Evolutionary conservation across 2,797 vertebrate genomes (phyloP).

Genomic region (Cyclopterus lumpus): DNA sequence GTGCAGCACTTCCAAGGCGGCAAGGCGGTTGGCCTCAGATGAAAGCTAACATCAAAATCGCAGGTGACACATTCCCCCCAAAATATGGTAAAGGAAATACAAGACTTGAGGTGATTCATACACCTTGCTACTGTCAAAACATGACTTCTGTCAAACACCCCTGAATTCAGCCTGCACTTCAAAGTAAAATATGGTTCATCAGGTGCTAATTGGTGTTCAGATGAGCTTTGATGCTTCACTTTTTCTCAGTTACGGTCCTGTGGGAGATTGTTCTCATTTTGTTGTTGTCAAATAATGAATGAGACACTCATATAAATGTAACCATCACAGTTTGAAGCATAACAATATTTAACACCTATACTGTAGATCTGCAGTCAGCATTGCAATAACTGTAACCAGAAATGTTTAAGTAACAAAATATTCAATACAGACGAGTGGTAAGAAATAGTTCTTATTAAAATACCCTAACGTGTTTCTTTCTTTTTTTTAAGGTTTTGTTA

Average conservation of each 20-base stretch:
- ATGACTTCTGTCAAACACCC: slow-evolving; percentile 46
- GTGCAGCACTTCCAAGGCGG: slow-evolving; percentile 60
- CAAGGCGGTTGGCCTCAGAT: slow-evolving; percentile 60
- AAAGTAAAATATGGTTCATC: slow-evolving; percentile 46
- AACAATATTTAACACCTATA: not conserved
- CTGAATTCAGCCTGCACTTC: slow-evolving; percentile 37
- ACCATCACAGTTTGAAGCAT: not conserved
- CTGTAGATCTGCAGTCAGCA: not conserved
- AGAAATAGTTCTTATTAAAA: not conserved
- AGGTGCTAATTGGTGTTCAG: slow-evolving; percentile 33
- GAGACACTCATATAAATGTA: slow-evolving; percentile 11
- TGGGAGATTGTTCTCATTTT: slow-evolving; percentile 20
- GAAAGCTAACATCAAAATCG: slow-evolving; percentile 70
- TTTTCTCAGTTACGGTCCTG: slow-evolving; percentile 6
- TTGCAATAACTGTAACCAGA: slow-evolving; percentile 1
- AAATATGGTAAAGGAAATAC: slow-evolving; percentile 63
- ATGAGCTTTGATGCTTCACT: slow-evolving; percentile 35
- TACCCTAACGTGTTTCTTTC: not conserved
- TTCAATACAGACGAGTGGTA: not conserved
- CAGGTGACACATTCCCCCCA: slow-evolving; percentile 72
- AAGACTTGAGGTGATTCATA: slow-evolving; percentile 67
- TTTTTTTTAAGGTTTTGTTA: not conserved
- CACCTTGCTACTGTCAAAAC: slow-evolving; percentile 52
- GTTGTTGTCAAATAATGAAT: slow-evolving; percentile 27
- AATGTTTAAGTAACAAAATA: not conserved